phyloP scores from a whole-genome alignment of 2,888 invertebrate genomes.

The Drosophila emarginata region DNA sequence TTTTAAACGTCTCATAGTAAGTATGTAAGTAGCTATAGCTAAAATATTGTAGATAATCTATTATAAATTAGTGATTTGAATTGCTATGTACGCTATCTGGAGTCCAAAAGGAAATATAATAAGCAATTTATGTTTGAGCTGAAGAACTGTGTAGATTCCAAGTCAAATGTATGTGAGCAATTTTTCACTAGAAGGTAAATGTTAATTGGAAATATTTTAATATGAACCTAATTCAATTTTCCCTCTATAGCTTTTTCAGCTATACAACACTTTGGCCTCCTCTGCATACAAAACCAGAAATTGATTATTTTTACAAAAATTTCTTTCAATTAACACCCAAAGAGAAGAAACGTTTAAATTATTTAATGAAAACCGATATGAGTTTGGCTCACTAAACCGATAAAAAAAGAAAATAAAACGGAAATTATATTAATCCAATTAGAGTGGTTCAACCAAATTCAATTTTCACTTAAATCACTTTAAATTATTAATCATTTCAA shows the following conservation, averaged over 20 bases:
- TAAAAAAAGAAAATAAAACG: neutral
- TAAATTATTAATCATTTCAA: neutral
- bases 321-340: constrained; percentile 42
- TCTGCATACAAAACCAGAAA: constrained; percentile 55
- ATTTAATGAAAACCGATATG: constrained; percentile 40
- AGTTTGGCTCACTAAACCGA: neutral
- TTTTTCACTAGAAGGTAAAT: constrained; percentile 41
- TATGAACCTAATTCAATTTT: too few relatives aligned
- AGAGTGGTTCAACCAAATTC: neutral
- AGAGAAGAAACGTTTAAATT: constrained; percentile 45
- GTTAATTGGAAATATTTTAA: neutral
- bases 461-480: neutral
- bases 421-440: neutral
- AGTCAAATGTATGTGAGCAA: constrained; percentile 18
- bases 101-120: constrained; percentile 31
- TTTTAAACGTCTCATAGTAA: constrained; percentile 49
- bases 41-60: neutral
- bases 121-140: constrained; percentile 40
- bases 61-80: constrained; percentile 33
- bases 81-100: constrained; percentile 31
- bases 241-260: constrained; percentile 20
- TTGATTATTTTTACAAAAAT: constrained; percentile 39
- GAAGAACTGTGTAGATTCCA: constrained; percentile 12
- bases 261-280: constrained; percentile 68
- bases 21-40: neutral